Evolutionary conservation across 2,797 vertebrate genomes (phyloP).

Genomic region (Dromococcyx pavoninus): DNA sequence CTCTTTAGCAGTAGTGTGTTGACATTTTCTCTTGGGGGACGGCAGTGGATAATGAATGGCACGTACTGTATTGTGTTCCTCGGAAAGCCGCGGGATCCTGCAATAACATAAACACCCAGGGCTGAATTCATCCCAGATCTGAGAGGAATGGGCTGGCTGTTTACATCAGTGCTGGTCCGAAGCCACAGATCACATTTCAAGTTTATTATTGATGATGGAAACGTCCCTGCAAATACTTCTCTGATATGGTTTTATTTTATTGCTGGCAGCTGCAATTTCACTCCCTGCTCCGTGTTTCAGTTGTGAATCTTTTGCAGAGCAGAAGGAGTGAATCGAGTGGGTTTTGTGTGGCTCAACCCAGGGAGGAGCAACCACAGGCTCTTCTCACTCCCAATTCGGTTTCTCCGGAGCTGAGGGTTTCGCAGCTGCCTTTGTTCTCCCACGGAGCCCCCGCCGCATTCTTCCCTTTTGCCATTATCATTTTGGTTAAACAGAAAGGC

Average conservation of each 20-base stretch:
- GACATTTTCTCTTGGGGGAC: constrained; percentile 32
- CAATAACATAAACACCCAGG: background rate
- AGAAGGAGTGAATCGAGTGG: rapidly evolving
- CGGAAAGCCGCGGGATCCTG: background rate
- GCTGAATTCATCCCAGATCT: background rate
- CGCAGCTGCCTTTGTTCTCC: constrained; percentile 70
- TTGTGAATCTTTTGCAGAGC: rapidly evolving
- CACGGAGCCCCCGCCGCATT: constrained; percentile 57
- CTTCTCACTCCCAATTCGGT: background rate
- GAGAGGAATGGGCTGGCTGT: rapidly evolving
- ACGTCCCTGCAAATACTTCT: rapidly evolving
- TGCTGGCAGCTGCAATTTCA: background rate
- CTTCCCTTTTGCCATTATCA: constrained; percentile 72
- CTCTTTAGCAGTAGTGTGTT: background rate
- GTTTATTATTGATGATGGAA: background rate
- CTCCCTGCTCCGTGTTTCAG: rapidly evolving
- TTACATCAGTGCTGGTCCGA: background rate
- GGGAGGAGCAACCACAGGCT: background rate
- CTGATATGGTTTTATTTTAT: background rate
- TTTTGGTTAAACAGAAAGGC: constrained; percentile 76
- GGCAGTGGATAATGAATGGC: constrained; percentile 23
- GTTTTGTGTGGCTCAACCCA: background rate
- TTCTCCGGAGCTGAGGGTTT: constrained; percentile 43
- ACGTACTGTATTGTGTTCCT: background rate
- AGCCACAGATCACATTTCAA: rapidly evolving